Percentiles rank a stretch among this genome's conserved stretches.
Evolutionary conservation across 2,888 invertebrate genomes (phyloP).

Genomic region (Ophion ventricosus): DNA sequence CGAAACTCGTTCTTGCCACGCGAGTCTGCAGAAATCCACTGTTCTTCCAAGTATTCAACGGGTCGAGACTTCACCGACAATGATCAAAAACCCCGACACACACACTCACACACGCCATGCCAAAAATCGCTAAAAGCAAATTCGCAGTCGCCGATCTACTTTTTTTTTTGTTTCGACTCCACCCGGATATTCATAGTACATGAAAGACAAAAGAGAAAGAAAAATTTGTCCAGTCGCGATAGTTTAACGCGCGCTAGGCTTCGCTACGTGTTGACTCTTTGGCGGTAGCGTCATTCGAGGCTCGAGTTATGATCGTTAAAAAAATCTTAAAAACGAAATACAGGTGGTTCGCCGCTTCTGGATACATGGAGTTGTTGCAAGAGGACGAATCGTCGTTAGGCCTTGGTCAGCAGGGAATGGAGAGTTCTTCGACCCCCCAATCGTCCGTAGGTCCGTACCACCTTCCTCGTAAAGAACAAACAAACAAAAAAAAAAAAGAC

Average conservation of each 20-base stretch:
- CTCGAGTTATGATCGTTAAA: neutral
- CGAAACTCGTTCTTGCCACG: neutral
- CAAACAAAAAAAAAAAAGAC: slow-evolving; percentile 37
- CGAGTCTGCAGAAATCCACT: neutral
- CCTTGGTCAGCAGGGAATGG: slow-evolving; percentile 82
- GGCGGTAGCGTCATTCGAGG: slow-evolving; percentile 18
- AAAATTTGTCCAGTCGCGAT: neutral
- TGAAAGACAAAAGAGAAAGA: neutral
- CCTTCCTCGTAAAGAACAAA: slow-evolving; percentile 74
- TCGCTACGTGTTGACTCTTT: slow-evolving; percentile 22
- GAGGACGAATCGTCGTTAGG: slow-evolving; percentile 82
- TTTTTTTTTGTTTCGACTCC: neutral
- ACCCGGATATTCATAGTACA: slow-evolving; percentile 11
- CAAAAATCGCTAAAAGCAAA: neutral
- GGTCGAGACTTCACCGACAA: neutral
- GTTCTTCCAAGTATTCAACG: neutral
- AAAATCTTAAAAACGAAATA: slow-evolving; percentile 71
- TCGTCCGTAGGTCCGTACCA: slow-evolving; percentile 83
- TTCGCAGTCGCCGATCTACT: neutral
- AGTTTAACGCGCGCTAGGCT: slow-evolving; percentile 24
- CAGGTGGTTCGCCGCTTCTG: slow-evolving; percentile 83
- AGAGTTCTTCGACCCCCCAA: slow-evolving; percentile 81
- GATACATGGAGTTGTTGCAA: slow-evolving; percentile 83
- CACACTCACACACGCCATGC: neutral
- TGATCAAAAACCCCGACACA: neutral